Base-by-base conservation (phyloP, 2,113 vertebrate species). In the Pampusana beccarii region DNA sequence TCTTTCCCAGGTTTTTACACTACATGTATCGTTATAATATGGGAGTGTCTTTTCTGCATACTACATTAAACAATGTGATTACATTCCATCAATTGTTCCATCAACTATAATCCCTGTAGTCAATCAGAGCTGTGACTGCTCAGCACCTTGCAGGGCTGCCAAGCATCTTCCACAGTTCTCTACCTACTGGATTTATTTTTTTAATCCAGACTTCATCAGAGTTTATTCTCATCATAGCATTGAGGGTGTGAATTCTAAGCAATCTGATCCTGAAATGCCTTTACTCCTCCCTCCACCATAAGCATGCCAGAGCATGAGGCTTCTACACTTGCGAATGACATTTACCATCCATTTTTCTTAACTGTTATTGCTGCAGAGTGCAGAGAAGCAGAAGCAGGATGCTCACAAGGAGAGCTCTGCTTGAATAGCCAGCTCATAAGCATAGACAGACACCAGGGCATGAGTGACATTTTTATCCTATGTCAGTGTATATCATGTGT, bases 361-460 rank as follows among this genome's bases (percentile, higher is more conserved):
- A 85, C 64, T 77, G 15, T 13, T 18, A 6, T 54, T 82, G 95
- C 80, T 78, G 48, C 28, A 69, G 86, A 50, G 66, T 57, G 72
- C 18, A 91, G 60, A 71, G 72, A 58, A 88, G 46, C 75, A 86
- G 57, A 90, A 87, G 61, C 77, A 86, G 91, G 78, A 95, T 96
- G 95, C 96, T 97, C 88, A 91, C 90, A 86, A 97, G 86, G 95
- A 92, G 86, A 57, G 34, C 75, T 74, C 87, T 97, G 58, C 80
- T 96, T 95, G 86, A 96, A 96, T 96, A 97, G 93, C 21, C 75
- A 96, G 71, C 34, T 86, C 28, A 20, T 83, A 54, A 83, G 56
- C 0, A 1, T 17, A 88, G 95, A 90, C 87, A 97, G 92, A 80
- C 80, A 28, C 72, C 19, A 80, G 82, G 50, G 73, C 7, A 10